Evolutionary conservation across 1,140 invertebrate genomes (phyloP), one percentile per base, ranked within the genome.

Genomic region (Drosophila bifasciata): DNA sequence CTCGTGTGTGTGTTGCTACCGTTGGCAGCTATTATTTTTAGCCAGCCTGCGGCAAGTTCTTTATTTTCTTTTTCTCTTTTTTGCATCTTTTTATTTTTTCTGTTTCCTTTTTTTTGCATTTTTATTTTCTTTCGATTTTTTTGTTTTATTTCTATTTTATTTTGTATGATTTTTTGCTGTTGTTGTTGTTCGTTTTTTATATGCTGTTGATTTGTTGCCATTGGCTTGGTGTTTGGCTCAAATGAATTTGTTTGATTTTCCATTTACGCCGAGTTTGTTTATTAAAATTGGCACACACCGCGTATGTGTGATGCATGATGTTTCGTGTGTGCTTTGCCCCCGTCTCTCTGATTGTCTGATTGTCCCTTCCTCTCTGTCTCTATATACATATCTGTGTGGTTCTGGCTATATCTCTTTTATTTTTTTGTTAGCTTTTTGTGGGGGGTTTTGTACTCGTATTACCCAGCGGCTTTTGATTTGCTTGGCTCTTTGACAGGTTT

Each of bases 261-360:
- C 81, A 85, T 85, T 85, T 85, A 85, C 84, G 81, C 61, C 70
- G 61, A 77, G 81, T 85, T 85, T 85, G 81, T 85, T 81, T 85
- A 85, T 77, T 81, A 81, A 85, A 81, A 86, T 86, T 85, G 81
- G 81, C 81, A 85, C 81, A 85, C 81, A 71, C 60, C 66, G 77
- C 81, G 81, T 86, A 85, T 85, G 81, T 74, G 81, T 75, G 68
- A 86, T 85, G 81, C 67, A 81, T 75, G 63, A 80, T 77, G 62
- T 74, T 60, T 23, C n/a, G n/a, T n/a, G 67, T 58, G 76, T 85
- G 63, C 28, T 80, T 80, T 86, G 80, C 73, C n/a, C n/a, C n/a
- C 59, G 28, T 13, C 56, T 74, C n/a, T n/a, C 60, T 48, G 39
- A 62, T n/a, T n/a, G n/a, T n/a, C 19, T 21, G 19, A 21, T 16